phyloP scores from a whole-genome alignment of 2,888 invertebrate species.

The Lasioglossum calceatum region DNA sequence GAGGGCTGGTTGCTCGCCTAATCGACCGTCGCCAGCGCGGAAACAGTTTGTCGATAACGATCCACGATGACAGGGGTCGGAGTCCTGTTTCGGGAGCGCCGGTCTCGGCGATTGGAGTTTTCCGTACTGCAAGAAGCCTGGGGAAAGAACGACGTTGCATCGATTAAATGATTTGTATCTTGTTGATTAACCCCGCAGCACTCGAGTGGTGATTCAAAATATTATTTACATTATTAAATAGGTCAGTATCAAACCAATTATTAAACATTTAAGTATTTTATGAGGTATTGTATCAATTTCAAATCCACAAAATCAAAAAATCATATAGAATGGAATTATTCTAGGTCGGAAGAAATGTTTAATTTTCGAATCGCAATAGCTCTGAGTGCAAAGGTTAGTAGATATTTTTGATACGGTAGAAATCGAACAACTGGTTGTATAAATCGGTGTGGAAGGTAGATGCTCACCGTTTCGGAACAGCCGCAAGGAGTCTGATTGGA shows the following conservation, averaged over 20 bases:
- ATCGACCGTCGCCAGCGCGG: constrained; percentile 91
- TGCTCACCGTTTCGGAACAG: constrained; percentile 89
- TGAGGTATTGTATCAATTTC: no score
- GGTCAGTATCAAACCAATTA: no score
- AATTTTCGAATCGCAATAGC: no score
- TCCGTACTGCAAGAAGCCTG: constrained; percentile 86
- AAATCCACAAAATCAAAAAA: no score
- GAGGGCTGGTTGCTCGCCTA: constrained; percentile 93
- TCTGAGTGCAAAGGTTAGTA: no score
- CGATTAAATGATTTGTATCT: not conserved
- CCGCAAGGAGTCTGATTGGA: constrained; percentile 90
- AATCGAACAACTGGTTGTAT: not conserved
- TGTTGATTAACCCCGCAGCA: not conserved
- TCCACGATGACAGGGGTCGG: constrained; percentile 90
- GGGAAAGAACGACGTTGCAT: not conserved
- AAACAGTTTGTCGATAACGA: constrained; percentile 91
- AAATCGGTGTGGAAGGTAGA: not conserved
- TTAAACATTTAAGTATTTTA: no score
- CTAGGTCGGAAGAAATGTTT: no score
- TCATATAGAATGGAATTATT: no score
- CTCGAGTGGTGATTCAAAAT: no score
- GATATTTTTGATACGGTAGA: not conserved
- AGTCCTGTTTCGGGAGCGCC: constrained; percentile 86
- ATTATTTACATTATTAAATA: no score
- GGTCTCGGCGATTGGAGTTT: constrained; percentile 87